Base-by-base conservation (phyloP, 2,113 vertebrate genomes). In the Forbesichthys agassizii region DNA sequence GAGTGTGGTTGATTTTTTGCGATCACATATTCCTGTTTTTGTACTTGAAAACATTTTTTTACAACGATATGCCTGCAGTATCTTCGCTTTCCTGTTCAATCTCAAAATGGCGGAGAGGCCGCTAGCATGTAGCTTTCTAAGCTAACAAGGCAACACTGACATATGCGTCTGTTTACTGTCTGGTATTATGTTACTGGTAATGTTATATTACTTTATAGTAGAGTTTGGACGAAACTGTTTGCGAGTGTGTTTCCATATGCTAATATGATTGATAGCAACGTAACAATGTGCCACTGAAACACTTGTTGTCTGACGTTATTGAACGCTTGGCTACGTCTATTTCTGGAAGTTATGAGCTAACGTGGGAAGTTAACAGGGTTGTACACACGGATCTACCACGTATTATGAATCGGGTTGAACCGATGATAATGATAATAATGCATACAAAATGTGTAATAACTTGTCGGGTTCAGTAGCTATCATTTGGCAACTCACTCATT, bases 51-150 rank as follows among this genome's bases (percentile, higher is more conserved):
- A 69, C 73, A 80, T 86, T 83, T 75, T 75, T 69, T 82, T 79
- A 89, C 86, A 86, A 88, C 85, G 84, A 77, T 79, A 83, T 73
- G 86, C 82, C 90, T 89, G 89, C 85, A 84, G 82, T 90, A 84
- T 82, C 87, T 89, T 74, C 84, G 87, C 86, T 84, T 65, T 86
- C 75, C 85, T 59, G n/a, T 8, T 68, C 56, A 49, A 67, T 71
- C 90, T 90, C 92, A 93, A 93, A 94, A 93, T 93, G 93, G 93
- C 93, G 92, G 92, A 84, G 78, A 84, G 88, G 88, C 90, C 88
- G 79, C 79, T 42, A 54, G 90, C 85, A 84, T 87, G 88, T 90
- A 87, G 78, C 79, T 42, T 52, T 90, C 85, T 84, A 82, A 75
- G 81, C 49, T 55, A 62, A 57, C 55, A 82, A 66, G 55, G 52